These are phyloP conservation scores for Argyrosomus regius DNA, from an alignment of 2,797 vertebrate genomes.

Conservation along the genomic window DNA sequence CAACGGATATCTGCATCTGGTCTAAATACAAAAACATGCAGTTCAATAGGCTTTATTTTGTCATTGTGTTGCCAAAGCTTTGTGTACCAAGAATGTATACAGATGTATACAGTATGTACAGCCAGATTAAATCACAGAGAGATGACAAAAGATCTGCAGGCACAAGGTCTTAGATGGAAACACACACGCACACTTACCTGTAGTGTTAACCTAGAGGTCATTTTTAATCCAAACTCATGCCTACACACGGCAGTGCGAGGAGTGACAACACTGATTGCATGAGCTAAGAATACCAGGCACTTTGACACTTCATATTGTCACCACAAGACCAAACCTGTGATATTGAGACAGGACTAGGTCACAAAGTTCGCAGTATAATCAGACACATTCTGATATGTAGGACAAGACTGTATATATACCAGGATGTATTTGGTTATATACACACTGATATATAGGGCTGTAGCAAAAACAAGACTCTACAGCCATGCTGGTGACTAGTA, in stretches of 20 bases:
- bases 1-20: slow-evolving; percentile 6
- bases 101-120: background rate
- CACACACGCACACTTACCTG: slow-evolving; percentile 5
- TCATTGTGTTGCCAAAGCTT: no score
- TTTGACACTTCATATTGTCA: slow-evolving; percentile 2
- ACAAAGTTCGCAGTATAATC: background rate
- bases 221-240: slow-evolving; percentile 38
- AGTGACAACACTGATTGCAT: background rate
- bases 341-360: background rate
- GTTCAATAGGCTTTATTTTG: no score
- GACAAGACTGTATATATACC: no score
- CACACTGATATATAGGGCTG: background rate
- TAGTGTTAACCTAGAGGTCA: slow-evolving; percentile 29
- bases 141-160: background rate
- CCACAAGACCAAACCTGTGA: background rate
- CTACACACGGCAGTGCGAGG: background rate
- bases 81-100: no score
- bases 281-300: background rate
- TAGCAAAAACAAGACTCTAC: background rate
- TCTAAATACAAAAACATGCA: slow-evolving; percentile 6
- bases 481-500: no score
- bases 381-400: background rate
- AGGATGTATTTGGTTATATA: no score
- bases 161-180: background rate
- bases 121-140: slow-evolving; percentile 8